phyloP scores from a whole-genome alignment of 2,888 invertebrate genomes.

The Epinotia bilunana region DNA sequence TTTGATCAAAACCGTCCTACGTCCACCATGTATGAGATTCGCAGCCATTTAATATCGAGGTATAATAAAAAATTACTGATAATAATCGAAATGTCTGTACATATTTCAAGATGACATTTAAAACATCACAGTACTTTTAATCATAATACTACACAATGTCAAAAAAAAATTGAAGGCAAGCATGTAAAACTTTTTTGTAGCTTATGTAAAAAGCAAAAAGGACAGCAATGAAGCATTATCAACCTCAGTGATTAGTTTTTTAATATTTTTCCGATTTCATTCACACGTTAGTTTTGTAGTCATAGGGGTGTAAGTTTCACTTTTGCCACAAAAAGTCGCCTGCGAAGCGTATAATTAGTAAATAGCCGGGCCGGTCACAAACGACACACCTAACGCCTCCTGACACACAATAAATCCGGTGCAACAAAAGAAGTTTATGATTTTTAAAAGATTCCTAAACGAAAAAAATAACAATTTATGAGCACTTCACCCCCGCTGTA shows the following conservation, averaged over 20 bases:
- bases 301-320: conserved; percentile 33
- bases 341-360: conserved; percentile 73
- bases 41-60: background rate
- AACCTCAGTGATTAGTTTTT: conserved; percentile 2
- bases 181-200: background rate
- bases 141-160: background rate
- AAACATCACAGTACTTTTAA: background rate
- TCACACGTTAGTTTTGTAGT: conserved; percentile 15
- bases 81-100: background rate
- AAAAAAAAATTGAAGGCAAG: background rate
- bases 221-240: background rate
- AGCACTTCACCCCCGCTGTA: conserved; percentile 84
- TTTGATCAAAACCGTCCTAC: background rate
- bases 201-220: background rate
- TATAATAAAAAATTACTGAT: background rate
- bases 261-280: conserved; percentile 18
- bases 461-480: conserved; percentile 81
- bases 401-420: conserved; percentile 73
- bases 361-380: conserved; percentile 64
- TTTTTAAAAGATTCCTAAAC: conserved; percentile 77
- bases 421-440: conserved; percentile 72
- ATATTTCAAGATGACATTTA: conserved; percentile 6
- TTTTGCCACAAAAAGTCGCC: conserved; percentile 34
- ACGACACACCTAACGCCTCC: conserved; percentile 65
- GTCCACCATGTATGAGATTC: background rate